phyloP scores from a whole-genome alignment of 2,888 invertebrate species.

The Sisyra terminalis region DNA sequence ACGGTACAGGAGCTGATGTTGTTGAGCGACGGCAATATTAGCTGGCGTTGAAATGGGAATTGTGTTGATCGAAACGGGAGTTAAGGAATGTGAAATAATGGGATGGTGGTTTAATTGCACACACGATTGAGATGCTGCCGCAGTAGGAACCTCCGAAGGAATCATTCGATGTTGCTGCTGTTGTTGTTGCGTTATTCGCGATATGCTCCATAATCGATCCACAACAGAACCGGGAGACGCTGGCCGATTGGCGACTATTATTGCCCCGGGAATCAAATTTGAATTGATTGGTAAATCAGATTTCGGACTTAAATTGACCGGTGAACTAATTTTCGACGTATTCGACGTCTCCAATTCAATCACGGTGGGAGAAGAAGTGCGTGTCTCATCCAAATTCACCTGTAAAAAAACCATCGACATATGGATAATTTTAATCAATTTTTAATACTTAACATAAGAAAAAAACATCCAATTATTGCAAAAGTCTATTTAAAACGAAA shows the following conservation, averaged over 20 bases:
- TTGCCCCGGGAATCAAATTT: not conserved
- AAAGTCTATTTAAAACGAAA: too few relatives aligned
- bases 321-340: not conserved
- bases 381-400: too few relatives aligned
- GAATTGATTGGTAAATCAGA: not conserved
- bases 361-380: too few relatives aligned
- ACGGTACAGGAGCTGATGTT: constrained; percentile 1
- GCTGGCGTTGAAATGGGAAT: not conserved
- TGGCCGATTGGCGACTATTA: not conserved
- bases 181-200: constrained; percentile 5
- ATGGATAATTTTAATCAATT: too few relatives aligned
- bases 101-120: too few relatives aligned
- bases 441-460: too few relatives aligned
- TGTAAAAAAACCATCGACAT: too few relatives aligned
- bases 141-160: too few relatives aligned
- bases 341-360: not conserved
- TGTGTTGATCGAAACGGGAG: too few relatives aligned
- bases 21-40: not conserved
- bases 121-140: too few relatives aligned
- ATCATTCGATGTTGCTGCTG: not conserved
- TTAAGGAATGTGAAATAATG: too few relatives aligned
- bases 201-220: constrained; percentile 8
- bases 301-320: constrained; percentile 3
- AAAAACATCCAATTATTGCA: too few relatives aligned
- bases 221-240: not conserved